Evolutionary conservation across 2,113 vertebrate species (phyloP).

Genomic region (Scolopax mira): DNA sequence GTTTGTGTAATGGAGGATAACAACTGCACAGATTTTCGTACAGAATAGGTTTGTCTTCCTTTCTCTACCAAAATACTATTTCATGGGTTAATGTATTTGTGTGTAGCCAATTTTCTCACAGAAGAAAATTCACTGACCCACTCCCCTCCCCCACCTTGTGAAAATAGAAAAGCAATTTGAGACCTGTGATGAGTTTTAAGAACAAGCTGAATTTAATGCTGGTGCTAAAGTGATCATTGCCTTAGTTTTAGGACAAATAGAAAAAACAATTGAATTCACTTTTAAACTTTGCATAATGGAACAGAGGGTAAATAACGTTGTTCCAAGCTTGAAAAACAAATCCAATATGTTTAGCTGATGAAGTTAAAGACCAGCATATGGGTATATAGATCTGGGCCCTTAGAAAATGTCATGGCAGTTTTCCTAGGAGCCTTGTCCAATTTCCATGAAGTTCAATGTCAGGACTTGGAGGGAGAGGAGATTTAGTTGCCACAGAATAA

Average conservation of each 20-base stretch:
- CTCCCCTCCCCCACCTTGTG: not conserved
- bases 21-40: not conserved
- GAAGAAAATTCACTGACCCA: not conserved
- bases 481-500: not conserved
- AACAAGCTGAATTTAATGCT: not conserved
- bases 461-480: not conserved
- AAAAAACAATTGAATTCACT: not conserved
- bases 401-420: not conserved
- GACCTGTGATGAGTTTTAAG: not conserved
- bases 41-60: not conserved
- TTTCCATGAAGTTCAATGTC: not conserved
- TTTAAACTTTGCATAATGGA: not conserved
- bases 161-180: not conserved
- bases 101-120: not conserved
- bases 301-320: not conserved
- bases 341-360: not conserved
- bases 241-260: not conserved
- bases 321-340: not conserved
- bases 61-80: not conserved
- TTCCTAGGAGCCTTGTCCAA: not conserved
- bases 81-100: not conserved
- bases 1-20: not conserved
- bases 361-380: not conserved
- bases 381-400: not conserved
- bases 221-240: not conserved